These are phyloP conservation scores for Pantherophis vulpinus DNA, from an alignment of 2,797 vertebrate genomes.

Conservation along the genomic window DNA sequence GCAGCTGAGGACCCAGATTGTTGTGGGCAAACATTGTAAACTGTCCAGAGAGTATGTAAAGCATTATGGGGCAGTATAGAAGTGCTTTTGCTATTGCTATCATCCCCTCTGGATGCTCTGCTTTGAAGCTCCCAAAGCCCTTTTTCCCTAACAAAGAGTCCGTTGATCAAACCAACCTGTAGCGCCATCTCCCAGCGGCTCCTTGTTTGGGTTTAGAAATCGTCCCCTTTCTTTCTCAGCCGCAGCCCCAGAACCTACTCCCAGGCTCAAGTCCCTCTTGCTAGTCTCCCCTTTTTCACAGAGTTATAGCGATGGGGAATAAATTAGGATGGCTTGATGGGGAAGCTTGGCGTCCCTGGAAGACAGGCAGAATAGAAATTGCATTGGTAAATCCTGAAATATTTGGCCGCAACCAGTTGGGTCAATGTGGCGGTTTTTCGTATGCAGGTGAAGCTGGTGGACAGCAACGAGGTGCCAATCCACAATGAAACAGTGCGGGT, in stretches of 20 bases:
- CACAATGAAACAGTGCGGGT: slow-evolving; percentile 55
- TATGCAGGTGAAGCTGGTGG: slow-evolving; percentile 62
- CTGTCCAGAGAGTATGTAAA: too few relatives aligned
- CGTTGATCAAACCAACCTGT: not conserved
- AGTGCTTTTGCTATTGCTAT: too few relatives aligned
- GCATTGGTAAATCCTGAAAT: not conserved
- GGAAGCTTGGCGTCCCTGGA: not conserved
- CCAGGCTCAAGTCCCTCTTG: not conserved
- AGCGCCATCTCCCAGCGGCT: not conserved
- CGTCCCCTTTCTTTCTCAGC: not conserved
- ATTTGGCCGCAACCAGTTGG: fast-evolving
- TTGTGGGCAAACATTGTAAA: too few relatives aligned
- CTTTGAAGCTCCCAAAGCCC: too few relatives aligned
- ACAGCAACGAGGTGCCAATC: slow-evolving; percentile 61
- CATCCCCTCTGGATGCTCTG: too few relatives aligned
- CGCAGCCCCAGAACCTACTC: not conserved
- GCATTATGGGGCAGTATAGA: too few relatives aligned
- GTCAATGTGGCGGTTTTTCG: not conserved
- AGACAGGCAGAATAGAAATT: not conserved
- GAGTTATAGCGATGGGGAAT: not conserved
- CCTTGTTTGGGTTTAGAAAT: not conserved
- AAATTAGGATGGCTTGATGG: not conserved
- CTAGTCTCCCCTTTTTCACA: not conserved
- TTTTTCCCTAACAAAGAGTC: not conserved
- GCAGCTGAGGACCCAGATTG: too few relatives aligned